A percentile compares a stretch with the other conserved stretches of the same genome.
These are phyloP conservation scores for Collichthys lucidus DNA, from an alignment of 2,113 vertebrate genomes.

Conservation along the genomic window DNA sequence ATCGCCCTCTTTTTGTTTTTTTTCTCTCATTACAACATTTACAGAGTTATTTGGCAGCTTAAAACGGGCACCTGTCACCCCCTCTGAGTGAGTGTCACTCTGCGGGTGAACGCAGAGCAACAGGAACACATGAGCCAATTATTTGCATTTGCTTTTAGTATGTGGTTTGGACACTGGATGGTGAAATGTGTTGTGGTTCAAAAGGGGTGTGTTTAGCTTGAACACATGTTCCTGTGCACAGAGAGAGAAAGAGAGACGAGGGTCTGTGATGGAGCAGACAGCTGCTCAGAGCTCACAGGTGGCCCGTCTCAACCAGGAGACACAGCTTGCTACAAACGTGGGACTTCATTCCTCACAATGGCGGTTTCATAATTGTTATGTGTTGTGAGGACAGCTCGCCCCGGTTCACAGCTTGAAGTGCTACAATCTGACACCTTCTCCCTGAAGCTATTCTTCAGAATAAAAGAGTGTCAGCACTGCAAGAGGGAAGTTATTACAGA, in stretches of 20 bases:
- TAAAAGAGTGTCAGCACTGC: neutral
- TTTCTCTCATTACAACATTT: neutral
- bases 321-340: conserved; percentile 12
- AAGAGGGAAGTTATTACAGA: neutral
- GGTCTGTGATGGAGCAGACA: conserved; percentile 42
- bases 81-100: neutral
- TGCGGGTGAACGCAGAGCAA: neutral
- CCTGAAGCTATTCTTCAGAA: neutral
- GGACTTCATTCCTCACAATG: conserved; percentile 20
- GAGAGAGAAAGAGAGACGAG: neutral
- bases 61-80: neutral
- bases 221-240: conserved; percentile 30
- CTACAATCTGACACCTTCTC: conserved; percentile 6
- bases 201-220: neutral
- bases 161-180: neutral
- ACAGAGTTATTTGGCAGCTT: conserved; percentile 16
- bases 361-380: conserved; percentile 35
- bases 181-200: neutral
- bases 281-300: conserved; percentile 70
- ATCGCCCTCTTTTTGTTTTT: neutral
- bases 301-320: conserved; percentile 27
- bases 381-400: neutral
- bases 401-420: neutral
- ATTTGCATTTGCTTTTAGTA: neutral
- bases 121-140: neutral